Base-by-base conservation (phyloP, 2,113 vertebrate species). In the Myotis brandtii region DNA sequence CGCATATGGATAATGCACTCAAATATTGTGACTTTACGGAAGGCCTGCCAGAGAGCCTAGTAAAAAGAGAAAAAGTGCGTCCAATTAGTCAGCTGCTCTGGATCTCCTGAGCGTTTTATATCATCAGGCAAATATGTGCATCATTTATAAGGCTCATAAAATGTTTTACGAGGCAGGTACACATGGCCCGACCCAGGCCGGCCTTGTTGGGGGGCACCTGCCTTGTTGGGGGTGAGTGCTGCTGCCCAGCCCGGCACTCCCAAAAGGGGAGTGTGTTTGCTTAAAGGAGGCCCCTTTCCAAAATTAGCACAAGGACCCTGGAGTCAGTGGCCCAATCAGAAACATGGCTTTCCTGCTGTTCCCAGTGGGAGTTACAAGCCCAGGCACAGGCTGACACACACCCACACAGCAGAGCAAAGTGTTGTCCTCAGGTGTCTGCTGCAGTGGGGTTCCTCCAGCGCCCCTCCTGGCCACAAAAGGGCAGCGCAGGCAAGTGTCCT, bases 401-500 rank as follows among this genome's bases (percentile, higher is more conserved):
- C 37, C 27, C 8, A 11, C 11, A 17, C 59, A 64, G 46, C 50
- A 72, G 80, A 82, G 81, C 30, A 40, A 80, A 30, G 3, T 9
- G 67, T 72, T 62, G 86, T 89, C 87, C 91, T 97, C 43, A 37
- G 73, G 32, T 43, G 64, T 89, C 89, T 89, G 87, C 88, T 50
- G 64, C 94, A 96, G 84, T 13, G 69, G 76, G 81, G 46, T 69
- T 80, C 77, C 91, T 88, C 81, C 67, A 52, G 7, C 0, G 0
- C 37, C 66, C 77, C 67, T 86, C 91, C 56, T 25, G 32, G 89
- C 95, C 94, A 91, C 76, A 43, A 66, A 96, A 91, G 88, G 91
- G 54, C 72, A 75, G 17, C 2, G 37, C 52, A 21, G 14, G 59
- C 0, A 64, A 72, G 40, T 0, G 9, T 32, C 62, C n/a, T 32